Evolutionary conservation across 2,888 invertebrate genomes (phyloP), one percentile per base, ranked within the genome.

Genomic region (Cecidostiba fungosa): DNA sequence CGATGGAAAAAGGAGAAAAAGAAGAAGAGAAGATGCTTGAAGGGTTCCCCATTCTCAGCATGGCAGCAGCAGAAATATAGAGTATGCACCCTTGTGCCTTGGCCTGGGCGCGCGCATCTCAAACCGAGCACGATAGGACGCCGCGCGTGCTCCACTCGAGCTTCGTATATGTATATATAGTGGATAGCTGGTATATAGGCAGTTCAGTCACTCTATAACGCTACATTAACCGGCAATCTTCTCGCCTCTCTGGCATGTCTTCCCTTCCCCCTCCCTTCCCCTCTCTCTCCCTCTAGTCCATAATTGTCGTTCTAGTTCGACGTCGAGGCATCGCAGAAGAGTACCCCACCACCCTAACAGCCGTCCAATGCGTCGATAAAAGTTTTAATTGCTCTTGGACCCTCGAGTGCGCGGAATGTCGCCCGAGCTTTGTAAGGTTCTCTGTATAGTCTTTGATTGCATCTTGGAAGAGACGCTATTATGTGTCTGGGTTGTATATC

Each of bases 201-300:
- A 59, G 72, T 81, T 81, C 72, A 81, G 39, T 73, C 85, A 88
- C 87, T 91, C 90, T 89, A 89, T 89, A 90, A 91, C 89, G 89
- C 89, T 90, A 89, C 90, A 91, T 91, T 91, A 91, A 91, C 89
- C 90, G 90, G 89, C 90, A 90, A 90, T 91, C 89, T 90, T 90
- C 89, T 88, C 89, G 88, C 84, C 86, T 87, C 83, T 77, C 83
- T 77, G 87, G 86, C 89, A 72, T 83, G 78, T 66, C 72, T 62
- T 47, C 78, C 86, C 82, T 85, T 85, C 82, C 86, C 79, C 78
- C 77, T 86, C 81, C 84, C 76, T 76, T 62, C 19, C 66, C 16
- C 78, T 50, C 70, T 32, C 50, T 36, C 59, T 50, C 32, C 87
- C 78, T 50, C 70, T 23, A 29, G 32, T 72, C 54, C 54, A 16